Evolutionary conservation across 2,113 vertebrate genomes (phyloP).

Genomic region (Amphilophus citrinellus): DNA sequence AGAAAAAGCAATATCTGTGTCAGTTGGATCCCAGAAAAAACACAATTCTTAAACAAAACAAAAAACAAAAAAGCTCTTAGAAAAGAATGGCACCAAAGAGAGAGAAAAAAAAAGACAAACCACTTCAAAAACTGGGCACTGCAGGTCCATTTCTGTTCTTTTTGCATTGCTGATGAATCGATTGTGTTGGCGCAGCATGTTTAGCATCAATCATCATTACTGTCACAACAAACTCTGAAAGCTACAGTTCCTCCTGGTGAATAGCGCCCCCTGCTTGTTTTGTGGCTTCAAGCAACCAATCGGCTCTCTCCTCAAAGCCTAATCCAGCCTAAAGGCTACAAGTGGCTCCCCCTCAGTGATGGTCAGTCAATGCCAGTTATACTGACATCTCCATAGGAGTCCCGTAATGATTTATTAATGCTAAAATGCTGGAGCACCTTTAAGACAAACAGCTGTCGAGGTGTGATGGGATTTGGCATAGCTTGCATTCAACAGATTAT

Average conservation of each 20-base stretch:
- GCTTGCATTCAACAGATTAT: constrained; percentile 27
- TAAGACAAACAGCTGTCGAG: constrained; percentile 13
- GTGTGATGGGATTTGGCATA: constrained; percentile 39
- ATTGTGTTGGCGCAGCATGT: constrained; percentile 8
- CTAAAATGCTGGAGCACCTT: constrained; percentile 20
- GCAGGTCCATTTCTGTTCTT: constrained; percentile 18
- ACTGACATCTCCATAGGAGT: background rate
- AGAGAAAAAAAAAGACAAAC: background rate
- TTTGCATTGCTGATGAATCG: constrained; percentile 21
- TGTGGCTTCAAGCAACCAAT: background rate
- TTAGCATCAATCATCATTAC: background rate
- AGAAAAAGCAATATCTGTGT: background rate
- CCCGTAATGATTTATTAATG: background rate
- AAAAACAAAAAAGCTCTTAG: background rate
- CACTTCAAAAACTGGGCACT: background rate
- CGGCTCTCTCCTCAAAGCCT: background rate
- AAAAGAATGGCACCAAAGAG: background rate
- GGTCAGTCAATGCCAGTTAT: background rate
- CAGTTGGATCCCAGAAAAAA: background rate
- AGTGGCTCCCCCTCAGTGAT: background rate
- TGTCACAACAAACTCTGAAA: background rate
- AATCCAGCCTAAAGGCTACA: background rate
- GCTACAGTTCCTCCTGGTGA: background rate
- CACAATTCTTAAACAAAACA: background rate
- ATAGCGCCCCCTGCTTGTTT: constrained; percentile 29